phyloP scores from a whole-genome alignment of 2,888 invertebrate genomes.

The Chloroclysta siterata region DNA sequence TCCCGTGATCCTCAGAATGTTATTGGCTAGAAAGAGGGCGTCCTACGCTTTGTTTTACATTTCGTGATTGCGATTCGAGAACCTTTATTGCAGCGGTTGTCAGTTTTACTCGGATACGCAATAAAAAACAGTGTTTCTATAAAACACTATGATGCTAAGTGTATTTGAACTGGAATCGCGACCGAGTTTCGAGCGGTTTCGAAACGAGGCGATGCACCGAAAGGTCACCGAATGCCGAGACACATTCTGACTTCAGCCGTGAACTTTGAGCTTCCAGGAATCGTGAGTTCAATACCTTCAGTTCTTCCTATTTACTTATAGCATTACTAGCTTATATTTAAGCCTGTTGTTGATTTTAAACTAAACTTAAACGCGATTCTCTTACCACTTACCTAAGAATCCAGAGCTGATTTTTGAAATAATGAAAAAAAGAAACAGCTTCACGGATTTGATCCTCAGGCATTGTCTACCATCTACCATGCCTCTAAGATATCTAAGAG shows the following conservation, averaged over 20 bases:
- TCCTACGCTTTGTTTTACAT: no score
- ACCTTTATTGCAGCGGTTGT: no score
- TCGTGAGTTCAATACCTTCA: constrained; percentile 17
- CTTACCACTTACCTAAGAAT: neutral
- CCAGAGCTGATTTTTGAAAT: neutral
- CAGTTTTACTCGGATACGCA: no score
- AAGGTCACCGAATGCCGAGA: constrained; percentile 57
- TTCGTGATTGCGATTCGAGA: no score
- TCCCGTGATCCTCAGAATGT: no score
- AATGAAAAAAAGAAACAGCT: no score
- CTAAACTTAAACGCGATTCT: neutral
- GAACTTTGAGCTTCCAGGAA: constrained; percentile 24
- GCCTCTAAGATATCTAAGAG: no score
- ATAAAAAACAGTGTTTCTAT: no score
- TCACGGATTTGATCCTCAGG: no score
- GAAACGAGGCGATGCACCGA: constrained; percentile 48
- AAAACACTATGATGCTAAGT: neutral
- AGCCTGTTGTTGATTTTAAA: neutral
- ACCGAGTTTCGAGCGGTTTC: constrained; percentile 32
- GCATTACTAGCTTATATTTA: neutral
- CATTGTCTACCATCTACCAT: no score
- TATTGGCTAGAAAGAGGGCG: no score
- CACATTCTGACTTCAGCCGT: constrained; percentile 43
- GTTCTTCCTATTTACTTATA: constrained; percentile 15
- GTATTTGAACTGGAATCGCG: constrained; percentile 12